Percentiles rank a stretch among this genome's conserved stretches.
phyloP scores from a whole-genome alignment of 1,140 invertebrate genomes.

The Diplogasteroides magnus region DNA sequence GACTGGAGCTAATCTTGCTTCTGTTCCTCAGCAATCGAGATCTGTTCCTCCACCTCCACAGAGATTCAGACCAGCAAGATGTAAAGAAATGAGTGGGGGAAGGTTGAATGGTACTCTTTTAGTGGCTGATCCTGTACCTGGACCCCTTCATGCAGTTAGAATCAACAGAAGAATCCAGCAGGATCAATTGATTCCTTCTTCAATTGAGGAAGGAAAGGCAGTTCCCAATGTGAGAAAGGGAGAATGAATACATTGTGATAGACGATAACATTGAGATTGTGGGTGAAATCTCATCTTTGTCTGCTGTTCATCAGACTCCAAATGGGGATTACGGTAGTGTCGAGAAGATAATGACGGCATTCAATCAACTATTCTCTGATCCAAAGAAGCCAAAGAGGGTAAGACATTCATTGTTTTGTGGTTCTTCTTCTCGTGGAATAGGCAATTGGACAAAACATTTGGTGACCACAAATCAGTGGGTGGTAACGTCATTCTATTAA shows the following conservation, averaged over 20 bases:
- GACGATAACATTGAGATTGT: constrained; percentile 15
- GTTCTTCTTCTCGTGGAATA: constrained; percentile 1
- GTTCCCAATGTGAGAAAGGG: too few relatives aligned
- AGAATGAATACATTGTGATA: too few relatives aligned
- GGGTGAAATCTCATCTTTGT: constrained; percentile 22
- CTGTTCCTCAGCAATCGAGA: too few relatives aligned
- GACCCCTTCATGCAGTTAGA: background rate
- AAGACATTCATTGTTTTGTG: background rate
- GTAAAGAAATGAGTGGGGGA: too few relatives aligned
- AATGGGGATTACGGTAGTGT: constrained; percentile 16
- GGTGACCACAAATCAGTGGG: background rate
- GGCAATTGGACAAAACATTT: constrained; percentile 4
- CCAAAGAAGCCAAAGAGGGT: constrained; percentile 8
- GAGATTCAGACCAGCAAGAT: too few relatives aligned
- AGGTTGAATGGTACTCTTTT: background rate
- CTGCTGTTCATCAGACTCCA: constrained; percentile 14
- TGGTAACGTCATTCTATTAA: background rate
- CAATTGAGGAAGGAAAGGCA: too few relatives aligned
- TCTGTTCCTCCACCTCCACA: too few relatives aligned
- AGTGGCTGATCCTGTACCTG: background rate
- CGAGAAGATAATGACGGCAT: constrained; percentile 27
- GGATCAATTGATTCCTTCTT: background rate
- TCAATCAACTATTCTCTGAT: constrained; percentile 23
- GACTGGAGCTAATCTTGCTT: too few relatives aligned
- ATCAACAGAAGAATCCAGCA: background rate